These are phyloP conservation scores for Synergus laeviventris DNA, from an alignment of 2,888 invertebrate species.

Conservation along the genomic window DNA sequence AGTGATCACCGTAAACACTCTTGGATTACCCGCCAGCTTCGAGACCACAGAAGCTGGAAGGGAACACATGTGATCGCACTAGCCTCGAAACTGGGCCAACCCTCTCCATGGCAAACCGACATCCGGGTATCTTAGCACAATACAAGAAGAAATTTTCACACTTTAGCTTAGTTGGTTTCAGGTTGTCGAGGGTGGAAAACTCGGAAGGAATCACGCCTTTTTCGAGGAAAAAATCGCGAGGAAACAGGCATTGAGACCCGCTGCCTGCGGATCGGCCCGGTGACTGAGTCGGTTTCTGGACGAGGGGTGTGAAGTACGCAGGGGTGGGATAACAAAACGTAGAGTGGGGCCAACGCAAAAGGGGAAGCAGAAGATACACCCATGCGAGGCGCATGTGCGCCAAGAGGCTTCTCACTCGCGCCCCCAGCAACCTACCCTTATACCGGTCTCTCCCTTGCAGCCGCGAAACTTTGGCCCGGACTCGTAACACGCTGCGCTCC, in stretches of 20 bases:
- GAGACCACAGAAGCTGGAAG: neutral
- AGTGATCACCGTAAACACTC: conserved; percentile 6
- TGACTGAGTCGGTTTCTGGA: conserved; percentile 70
- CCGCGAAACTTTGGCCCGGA: conserved; percentile 53
- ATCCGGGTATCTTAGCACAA: neutral
- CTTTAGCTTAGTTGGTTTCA: neutral
- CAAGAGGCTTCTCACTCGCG: conserved; percentile 46
- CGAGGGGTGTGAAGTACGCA: conserved; percentile 61
- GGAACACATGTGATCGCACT: conserved; percentile 58
- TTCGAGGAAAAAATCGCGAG: conserved; percentile 50
- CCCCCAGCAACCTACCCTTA: conserved; percentile 50
- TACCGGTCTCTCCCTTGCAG: conserved; percentile 42
- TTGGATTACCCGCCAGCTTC: neutral
- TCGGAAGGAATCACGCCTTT: neutral
- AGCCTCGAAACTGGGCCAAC: conserved; percentile 52
- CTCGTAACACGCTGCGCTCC: conserved; percentile 45
- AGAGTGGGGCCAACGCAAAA: conserved; percentile 58
- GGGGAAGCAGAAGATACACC: conserved; percentile 69
- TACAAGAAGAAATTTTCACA: neutral
- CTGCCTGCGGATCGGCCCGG: conserved; percentile 72
- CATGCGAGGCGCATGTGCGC: conserved; percentile 67
- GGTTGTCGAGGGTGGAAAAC: neutral
- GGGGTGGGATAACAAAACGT: conserved; percentile 50
- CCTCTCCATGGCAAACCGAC: neutral
- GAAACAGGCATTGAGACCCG: conserved; percentile 61